phyloP scores from a whole-genome alignment of 2,113 vertebrate species.

The Hemiprocne comata region DNA sequence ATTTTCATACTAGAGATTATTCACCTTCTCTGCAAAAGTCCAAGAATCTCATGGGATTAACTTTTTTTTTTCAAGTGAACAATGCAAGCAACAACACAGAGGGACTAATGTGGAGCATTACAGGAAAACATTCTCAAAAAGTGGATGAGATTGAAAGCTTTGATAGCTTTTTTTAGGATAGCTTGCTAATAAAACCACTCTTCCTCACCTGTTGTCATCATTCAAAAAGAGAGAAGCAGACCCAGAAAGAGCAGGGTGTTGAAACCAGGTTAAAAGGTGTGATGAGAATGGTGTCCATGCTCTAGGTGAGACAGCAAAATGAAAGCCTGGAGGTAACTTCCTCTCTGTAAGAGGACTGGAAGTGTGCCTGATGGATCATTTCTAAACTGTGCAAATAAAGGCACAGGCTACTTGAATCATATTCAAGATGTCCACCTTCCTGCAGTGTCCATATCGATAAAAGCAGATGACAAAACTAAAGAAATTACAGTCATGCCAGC shows the following conservation, averaged over 20 bases:
- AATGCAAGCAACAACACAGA: background rate
- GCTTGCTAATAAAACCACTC: background rate
- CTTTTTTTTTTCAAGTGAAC: background rate
- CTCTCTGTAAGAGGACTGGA: background rate
- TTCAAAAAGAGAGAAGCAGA: background rate
- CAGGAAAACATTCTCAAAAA: background rate
- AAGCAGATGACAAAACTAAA: background rate
- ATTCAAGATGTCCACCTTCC: background rate
- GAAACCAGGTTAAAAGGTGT: background rate
- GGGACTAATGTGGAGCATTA: background rate
- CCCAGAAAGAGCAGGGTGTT: background rate
- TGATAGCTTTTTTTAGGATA: background rate
- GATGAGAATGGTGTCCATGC: background rate
- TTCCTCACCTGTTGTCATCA: background rate
- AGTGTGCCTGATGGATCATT: background rate
- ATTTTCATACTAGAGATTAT: background rate
- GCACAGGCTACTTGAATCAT: background rate
- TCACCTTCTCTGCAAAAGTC: background rate
- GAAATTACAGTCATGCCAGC: background rate
- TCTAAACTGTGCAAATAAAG: background rate
- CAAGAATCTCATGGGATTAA: background rate
- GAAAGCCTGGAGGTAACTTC: background rate
- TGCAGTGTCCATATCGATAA: background rate
- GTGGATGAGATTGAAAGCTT: background rate
- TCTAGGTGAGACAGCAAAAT: background rate